Conservation (phyloP, 30 jellyfish, hydroid and myxozoan genomes). For the Mastigias papua region DNA sequence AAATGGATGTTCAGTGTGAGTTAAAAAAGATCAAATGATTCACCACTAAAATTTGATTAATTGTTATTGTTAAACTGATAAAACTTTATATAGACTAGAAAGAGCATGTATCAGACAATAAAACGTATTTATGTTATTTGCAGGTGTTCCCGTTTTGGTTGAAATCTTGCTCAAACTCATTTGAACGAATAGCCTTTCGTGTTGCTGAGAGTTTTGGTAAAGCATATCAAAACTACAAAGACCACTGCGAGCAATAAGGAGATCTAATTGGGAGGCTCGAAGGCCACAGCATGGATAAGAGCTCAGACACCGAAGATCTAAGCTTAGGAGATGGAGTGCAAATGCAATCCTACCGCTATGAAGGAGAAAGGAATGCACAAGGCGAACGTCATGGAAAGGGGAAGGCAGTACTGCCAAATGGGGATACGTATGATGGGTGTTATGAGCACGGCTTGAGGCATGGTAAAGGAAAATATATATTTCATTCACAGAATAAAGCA, state of each 20-base stretch:
- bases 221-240: neutral
- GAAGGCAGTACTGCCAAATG: constrained; percentile 82
- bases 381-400: constrained; percentile 97
- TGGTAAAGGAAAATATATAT: constrained; percentile 86
- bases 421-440: constrained; percentile 86
- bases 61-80: too few species aligned
- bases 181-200: neutral
- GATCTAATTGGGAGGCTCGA: neutral
- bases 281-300: constrained; percentile 35
- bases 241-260: neutral
- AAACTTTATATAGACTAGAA: too few species aligned
- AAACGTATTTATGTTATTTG: neutral
- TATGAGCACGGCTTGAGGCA: constrained; percentile 88
- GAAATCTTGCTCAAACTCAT: neutral
- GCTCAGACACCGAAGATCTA: constrained; percentile 51
- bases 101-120: neutral
- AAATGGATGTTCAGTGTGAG: too few species aligned
- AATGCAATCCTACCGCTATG: constrained; percentile 67
- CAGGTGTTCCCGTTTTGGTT: neutral
- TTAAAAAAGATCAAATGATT: too few species aligned
- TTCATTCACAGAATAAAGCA: constrained; percentile 78
- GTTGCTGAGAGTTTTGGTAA: neutral
- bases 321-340: constrained; percentile 44
- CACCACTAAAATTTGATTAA: too few species aligned
- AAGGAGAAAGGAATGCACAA: constrained; percentile 80